phyloP scores from a whole-genome alignment of 2,888 invertebrate genomes.

The Taenaris catops region DNA sequence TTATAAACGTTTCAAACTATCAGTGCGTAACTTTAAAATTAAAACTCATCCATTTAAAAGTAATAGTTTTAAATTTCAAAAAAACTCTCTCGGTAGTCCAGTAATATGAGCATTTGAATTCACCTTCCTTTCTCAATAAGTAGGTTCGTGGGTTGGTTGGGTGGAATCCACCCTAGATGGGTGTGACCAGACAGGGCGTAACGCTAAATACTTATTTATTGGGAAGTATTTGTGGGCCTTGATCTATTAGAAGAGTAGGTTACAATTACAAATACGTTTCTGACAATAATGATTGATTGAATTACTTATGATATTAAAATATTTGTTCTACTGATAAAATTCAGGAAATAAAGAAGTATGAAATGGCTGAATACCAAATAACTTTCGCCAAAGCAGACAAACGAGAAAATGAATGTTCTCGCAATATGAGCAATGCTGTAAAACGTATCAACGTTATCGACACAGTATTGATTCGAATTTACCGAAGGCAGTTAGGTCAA shows the following conservation, averaged over 20 bases:
- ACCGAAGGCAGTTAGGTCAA: too few species aligned
- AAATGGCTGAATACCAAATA: too few species aligned
- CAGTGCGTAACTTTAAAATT: neutral
- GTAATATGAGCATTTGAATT: conserved; percentile 6
- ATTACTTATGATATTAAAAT: too few species aligned
- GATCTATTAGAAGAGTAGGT: conserved; percentile 11
- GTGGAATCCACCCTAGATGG: conserved; percentile 15
- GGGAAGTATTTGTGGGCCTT: conserved; percentile 12
- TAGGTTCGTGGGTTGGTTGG: conserved; percentile 15
- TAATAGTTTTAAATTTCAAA: neutral
- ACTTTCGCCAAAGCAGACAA: too few species aligned
- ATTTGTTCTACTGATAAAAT: too few species aligned
- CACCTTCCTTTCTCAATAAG: conserved; percentile 11
- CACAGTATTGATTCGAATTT: too few species aligned
- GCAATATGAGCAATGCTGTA: too few species aligned
- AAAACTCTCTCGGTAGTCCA: neutral
- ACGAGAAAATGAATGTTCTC: too few species aligned
- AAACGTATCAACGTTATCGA: too few species aligned
- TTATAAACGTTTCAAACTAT: too few species aligned
- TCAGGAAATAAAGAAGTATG: too few species aligned
- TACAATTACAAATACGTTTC: conserved; percentile 3
- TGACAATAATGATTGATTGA: too few species aligned
- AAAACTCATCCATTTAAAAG: neutral
- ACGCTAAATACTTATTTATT: conserved; percentile 21
- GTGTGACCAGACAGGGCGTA: conserved; percentile 30